Base-by-base conservation (phyloP, 1,140 invertebrate genomes). In the Hylaeus volcanicus region DNA sequence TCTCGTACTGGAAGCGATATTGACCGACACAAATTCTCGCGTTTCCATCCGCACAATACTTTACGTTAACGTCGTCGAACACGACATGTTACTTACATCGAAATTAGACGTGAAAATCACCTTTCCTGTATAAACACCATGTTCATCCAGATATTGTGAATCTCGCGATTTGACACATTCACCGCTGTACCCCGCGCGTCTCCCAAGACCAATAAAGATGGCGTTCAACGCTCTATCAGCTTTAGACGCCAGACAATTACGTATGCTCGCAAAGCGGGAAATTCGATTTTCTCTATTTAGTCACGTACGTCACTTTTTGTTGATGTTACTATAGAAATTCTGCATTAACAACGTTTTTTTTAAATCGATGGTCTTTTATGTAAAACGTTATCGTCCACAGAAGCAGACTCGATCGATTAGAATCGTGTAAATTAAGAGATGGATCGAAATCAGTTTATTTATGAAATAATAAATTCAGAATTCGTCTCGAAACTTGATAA, bases 111-210 rank as follows among this genome's bases (percentile, higher is more conserved):
- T 26, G 61, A 41, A 53, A 60, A 85, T 85, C 84, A 85, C 75
- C 77, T 87, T 73, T 86, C 53, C 45, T 69, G 84, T 82, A 79
- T 86, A 82, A 84, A 55, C 80, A 86, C 45, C 85, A 87, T 87
- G 37, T 78, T 65, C 14, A 51, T 51, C 11, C 14, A 61, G 14
- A 56, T 65, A 53, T 65, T 55, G 12, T 51, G n/a, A 37, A 60
- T 60, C 45, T 12, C 45, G 51, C 58, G 41, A 45, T 60, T 75
- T 72, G 81, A 81, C 73, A 70, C 74, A 77, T 72, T 70, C 43
- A 79, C 75, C 71, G 65, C 55, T 48, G 1, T 15, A 55, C 82
- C n/a, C 68, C 65, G 77, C 85, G 81, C 84, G 80, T 86, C 81
- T 51, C 64, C 11, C 14, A 71, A 37, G 15, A 48, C 48, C 45